These are phyloP conservation scores for Clarias pachynema DNA, from an alignment of 2,797 vertebrate species.

Conservation along the genomic window DNA sequence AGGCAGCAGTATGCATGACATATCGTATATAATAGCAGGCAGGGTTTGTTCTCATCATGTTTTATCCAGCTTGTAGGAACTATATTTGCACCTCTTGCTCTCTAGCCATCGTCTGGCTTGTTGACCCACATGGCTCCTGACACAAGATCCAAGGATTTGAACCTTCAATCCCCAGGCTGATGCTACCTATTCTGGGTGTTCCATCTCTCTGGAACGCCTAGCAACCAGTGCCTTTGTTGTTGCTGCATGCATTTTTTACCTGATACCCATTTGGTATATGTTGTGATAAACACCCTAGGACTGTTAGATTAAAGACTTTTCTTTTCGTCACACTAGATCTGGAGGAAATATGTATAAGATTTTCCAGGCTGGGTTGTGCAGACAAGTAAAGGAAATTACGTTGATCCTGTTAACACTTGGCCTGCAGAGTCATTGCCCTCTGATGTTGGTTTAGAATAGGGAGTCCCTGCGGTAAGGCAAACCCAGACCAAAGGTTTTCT, in stretches of 20 bases:
- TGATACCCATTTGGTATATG: slow-evolving; percentile 66
- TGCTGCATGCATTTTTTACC: slow-evolving; percentile 64
- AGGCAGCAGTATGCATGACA: background rate
- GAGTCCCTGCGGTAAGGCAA: slow-evolving; percentile 23
- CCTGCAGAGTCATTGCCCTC: slow-evolving; percentile 32
- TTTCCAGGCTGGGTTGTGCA: slow-evolving; percentile 47
- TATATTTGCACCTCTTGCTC: slow-evolving; percentile 71
- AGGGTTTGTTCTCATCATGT: slow-evolving; percentile 58
- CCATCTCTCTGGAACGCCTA: slow-evolving; percentile 66
- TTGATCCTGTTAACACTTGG: slow-evolving; percentile 48
- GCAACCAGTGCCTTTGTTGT: slow-evolving; percentile 77
- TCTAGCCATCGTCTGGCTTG: slow-evolving; percentile 50
- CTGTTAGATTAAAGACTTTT: background rate
- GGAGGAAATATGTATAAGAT: slow-evolving; percentile 32
- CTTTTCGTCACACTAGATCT: background rate
- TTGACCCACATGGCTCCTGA: slow-evolving; percentile 59
- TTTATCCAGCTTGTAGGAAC: slow-evolving; percentile 67
- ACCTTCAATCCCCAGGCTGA: slow-evolving; percentile 68
- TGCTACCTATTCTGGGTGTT: slow-evolving; percentile 75
- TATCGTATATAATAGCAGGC: slow-evolving; percentile 52
- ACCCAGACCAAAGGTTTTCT: slow-evolving; percentile 27
- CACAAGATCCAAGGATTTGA: slow-evolving; percentile 79
- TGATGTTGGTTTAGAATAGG: slow-evolving; percentile 23
- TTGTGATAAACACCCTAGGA: slow-evolving; percentile 27
- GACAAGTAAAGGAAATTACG: slow-evolving; percentile 54